A percentile compares a stretch with the other conserved stretches of the same genome.
phyloP scores from a whole-genome alignment of 2,888 invertebrate genomes.

The Amblyjoppa fuscipennis region DNA sequence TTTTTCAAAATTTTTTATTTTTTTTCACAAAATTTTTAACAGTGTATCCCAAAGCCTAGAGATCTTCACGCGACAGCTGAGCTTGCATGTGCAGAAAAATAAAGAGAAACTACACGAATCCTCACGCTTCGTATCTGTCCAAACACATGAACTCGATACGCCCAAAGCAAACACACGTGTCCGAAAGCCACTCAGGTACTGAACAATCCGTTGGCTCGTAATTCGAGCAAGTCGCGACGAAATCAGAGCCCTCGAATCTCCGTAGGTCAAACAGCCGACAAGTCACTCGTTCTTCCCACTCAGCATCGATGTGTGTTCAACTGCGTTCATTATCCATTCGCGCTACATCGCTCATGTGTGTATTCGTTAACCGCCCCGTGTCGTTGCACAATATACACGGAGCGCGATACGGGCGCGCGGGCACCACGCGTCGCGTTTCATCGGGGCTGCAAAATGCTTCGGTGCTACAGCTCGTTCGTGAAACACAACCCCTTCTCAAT shows the following conservation, averaged over 20 bases:
- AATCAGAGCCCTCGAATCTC: slow-evolving; percentile 43
- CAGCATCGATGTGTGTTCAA: not conserved
- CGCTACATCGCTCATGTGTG: not conserved
- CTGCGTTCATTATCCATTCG: not conserved
- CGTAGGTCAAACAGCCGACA: slow-evolving; percentile 49
- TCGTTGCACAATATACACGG: not conserved
- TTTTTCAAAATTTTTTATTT: too few species aligned
- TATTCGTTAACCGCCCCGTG: not conserved
- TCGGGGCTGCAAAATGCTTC: slow-evolving; percentile 51
- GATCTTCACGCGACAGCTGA: not conserved
- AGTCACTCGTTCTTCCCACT: slow-evolving; percentile 40
- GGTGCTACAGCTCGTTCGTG: slow-evolving; percentile 25
- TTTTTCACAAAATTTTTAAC: too few species aligned
- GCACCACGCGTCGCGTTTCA: not conserved
- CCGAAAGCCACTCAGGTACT: not conserved
- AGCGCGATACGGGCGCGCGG: not conserved
- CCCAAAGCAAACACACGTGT: slow-evolving; percentile 11
- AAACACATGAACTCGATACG: not conserved
- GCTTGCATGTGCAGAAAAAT: not conserved
- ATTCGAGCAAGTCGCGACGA: slow-evolving; percentile 33
- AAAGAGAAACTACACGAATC: not conserved
- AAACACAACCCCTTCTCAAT: slow-evolving; percentile 50
- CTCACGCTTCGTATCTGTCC: not conserved
- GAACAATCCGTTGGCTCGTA: not conserved
- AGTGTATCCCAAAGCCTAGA: too few species aligned